Evolutionary conservation across 2,113 vertebrate species (phyloP).

Genomic region (Ictalurus punctatus): DNA sequence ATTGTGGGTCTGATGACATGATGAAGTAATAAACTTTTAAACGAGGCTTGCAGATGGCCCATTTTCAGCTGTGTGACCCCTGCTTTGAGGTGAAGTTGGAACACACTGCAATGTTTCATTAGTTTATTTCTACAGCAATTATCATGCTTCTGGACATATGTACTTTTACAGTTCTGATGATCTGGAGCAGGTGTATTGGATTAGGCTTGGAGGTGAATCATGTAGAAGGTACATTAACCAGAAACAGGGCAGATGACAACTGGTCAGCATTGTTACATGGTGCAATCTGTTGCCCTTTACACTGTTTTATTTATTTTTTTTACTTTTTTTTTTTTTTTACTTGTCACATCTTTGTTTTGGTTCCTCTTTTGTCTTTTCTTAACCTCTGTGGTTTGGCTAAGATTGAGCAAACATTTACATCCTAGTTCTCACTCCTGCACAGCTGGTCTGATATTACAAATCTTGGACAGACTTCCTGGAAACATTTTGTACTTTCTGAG

Average conservation of each 20-base stretch:
- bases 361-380: conserved; percentile 26
- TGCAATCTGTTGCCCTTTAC: conserved; percentile 26
- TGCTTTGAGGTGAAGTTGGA: conserved; percentile 29
- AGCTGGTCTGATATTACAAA: conserved; percentile 32
- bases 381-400: conserved; percentile 22
- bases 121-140: neutral
- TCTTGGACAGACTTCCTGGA: conserved; percentile 34
- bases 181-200: neutral
- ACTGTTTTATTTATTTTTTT: neutral
- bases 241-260: neutral
- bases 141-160: neutral
- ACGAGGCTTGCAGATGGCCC: neutral
- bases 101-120: conserved; percentile 8
- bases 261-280: conserved; percentile 33
- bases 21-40: conserved; percentile 21
- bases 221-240: neutral
- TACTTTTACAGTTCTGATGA: neutral
- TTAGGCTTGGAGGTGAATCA: neutral
- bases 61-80: conserved; percentile 22
- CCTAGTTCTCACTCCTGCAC: conserved; percentile 10
- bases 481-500: conserved; percentile 34
- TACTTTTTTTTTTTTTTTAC: conserved; percentile 1
- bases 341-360: neutral
- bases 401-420: conserved; percentile 46
- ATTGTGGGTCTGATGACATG: neutral